Evolutionary conservation across 2,797 vertebrate genomes (phyloP), one percentile per base, ranked within the genome.

Genomic region (Monodelphis domestica): DNA sequence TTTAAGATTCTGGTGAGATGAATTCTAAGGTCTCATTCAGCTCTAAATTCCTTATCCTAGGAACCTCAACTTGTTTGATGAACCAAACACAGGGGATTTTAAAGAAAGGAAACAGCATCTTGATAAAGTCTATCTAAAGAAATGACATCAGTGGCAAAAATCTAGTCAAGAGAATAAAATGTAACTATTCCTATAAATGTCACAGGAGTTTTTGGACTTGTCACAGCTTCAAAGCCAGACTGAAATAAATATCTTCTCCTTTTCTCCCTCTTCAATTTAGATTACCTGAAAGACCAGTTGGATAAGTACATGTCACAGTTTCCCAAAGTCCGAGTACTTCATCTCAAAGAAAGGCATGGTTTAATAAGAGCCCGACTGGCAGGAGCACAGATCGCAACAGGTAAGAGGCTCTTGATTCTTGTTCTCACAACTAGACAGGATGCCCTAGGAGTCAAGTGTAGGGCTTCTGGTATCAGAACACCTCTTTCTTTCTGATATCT

Each of bases 361-460:
- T 98, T 99, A 92, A 99, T 99, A 97, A 98, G 99, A 95, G 99
- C 99, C 89, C 97, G 99, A n/a, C 98, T 99, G 95, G 99, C 99
- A 0, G 99, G 99, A 88, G 99, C 99, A 0, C 97, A 98, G 95
- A 96, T 98, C 0, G 99, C 99, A 96, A 99, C 97, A 98, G 99
- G 99, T 99, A 98, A 97, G 87, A 55, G 0, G 29, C 29, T 88
- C 57, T 4, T 70, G 0, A 29, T 14, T 26, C 52, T 54, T 45
- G 21, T 12, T 54, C 30, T 63, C 38, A 38, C 38, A 45, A 50
- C 21, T 45, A 9, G 70, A 84, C 9, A 84, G 21, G 21, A 84
- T 84, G 84, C 7, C 70, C 24, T 38, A 84, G 38, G 50, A 84
- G 38, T 45, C 70, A 84, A 50, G 70, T 26, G 6, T 78, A 78